These are phyloP conservation scores for Muraenolepis orangiensis DNA, from an alignment of 2,797 vertebrate species.

Conservation along the genomic window DNA sequence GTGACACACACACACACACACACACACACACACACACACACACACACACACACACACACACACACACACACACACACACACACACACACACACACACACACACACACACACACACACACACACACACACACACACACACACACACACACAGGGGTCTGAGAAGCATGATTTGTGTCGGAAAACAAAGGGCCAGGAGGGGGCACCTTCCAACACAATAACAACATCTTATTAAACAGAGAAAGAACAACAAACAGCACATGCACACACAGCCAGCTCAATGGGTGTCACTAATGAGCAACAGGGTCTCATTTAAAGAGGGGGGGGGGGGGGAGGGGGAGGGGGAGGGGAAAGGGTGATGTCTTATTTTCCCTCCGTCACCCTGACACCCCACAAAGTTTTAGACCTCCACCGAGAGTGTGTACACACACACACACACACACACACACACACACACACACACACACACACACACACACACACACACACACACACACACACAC, in stretches of 20 bases:
- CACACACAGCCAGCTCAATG: not conserved
- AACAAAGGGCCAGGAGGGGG: slow-evolving; percentile 40
- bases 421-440: not conserved
- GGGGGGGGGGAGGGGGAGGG: not conserved
- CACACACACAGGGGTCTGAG: slow-evolving; percentile 37
- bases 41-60: not conserved
- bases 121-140: not conserved
- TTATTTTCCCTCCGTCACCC: not conserved
- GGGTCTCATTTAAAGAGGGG: not conserved
- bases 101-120: too few relatives aligned
- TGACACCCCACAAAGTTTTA: not conserved
- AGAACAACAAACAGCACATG: not conserved
- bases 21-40: too few relatives aligned
- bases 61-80: slow-evolving; percentile 17
- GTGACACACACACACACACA: not conserved
- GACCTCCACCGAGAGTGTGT: not conserved
- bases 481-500: not conserved
- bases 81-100: not conserved
- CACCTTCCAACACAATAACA: slow-evolving; percentile 30
- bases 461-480: not conserved
- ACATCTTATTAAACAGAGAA: slow-evolving; percentile 2
- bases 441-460: not conserved
- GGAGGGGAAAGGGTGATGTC: not conserved
- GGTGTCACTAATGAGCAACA: not conserved
- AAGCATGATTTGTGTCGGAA: slow-evolving; percentile 13